These are phyloP conservation scores for Enteromius trimaculatus DNA, from an alignment of 2,797 vertebrate species.

Conservation along the genomic window DNA sequence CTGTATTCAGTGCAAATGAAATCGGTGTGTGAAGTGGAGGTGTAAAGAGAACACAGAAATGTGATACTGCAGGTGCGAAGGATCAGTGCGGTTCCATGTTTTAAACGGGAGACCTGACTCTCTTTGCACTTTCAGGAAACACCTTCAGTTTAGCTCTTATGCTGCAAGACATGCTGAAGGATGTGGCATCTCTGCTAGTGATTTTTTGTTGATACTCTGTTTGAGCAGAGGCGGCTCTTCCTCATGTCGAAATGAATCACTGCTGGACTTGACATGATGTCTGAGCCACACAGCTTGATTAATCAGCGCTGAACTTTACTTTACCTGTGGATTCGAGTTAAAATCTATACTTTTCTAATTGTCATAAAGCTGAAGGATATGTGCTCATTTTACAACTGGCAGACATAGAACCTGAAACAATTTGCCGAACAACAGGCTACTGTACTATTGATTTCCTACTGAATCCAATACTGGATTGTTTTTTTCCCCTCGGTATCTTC, in stretches of 20 bases:
- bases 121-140: slow-evolving; percentile 36
- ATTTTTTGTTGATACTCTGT: slow-evolving; percentile 24
- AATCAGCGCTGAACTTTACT: slow-evolving; percentile 11
- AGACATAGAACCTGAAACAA: not conserved
- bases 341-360: not conserved
- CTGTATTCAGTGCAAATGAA: slow-evolving; percentile 56
- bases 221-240: not conserved
- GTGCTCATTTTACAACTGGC: not conserved
- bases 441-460: slow-evolving; percentile 41
- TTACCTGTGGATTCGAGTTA: not conserved
- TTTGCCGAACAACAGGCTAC: not conserved
- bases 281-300: not conserved
- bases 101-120: slow-evolving; percentile 42
- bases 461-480: slow-evolving; percentile 27
- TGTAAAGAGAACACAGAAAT: slow-evolving; percentile 53
- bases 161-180: not conserved
- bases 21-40: slow-evolving; percentile 30
- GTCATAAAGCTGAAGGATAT: not conserved
- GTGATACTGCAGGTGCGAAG: slow-evolving; percentile 47
- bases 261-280: slow-evolving; percentile 12
- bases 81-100: slow-evolving; percentile 27
- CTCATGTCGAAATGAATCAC: slow-evolving; percentile 1
- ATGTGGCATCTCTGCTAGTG: slow-evolving; percentile 6
- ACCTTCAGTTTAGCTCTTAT: slow-evolving; percentile 20
- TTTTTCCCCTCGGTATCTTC: not conserved